A percentile compares a stretch with the other conserved stretches of the same genome.
phyloP scores from a whole-genome alignment of 2,113 vertebrate genomes.

The Nothobranchius furzeri region DNA sequence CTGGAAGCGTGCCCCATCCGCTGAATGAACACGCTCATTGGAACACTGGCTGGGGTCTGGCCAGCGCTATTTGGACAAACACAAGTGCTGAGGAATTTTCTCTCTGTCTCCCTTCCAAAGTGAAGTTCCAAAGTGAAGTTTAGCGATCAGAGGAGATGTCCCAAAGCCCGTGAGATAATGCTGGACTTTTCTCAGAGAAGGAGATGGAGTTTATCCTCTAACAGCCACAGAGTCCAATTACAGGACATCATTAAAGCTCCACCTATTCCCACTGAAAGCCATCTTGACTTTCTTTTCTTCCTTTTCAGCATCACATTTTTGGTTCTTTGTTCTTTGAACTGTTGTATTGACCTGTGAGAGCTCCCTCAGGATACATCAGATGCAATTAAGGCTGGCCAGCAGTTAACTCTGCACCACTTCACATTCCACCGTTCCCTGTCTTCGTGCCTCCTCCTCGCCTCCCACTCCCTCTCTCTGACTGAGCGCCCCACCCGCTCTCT shows the following conservation, averaged over 20 bases:
- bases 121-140: slow-evolving; percentile 43
- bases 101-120: slow-evolving; percentile 45
- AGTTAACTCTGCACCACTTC: slow-evolving; percentile 61
- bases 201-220: slow-evolving; percentile 60
- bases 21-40: slow-evolving; percentile 65
- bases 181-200: slow-evolving; percentile 58
- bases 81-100: slow-evolving; percentile 68
- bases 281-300: slow-evolving; percentile 54
- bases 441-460: slow-evolving; percentile 37
- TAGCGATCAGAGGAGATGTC: slow-evolving; percentile 31
- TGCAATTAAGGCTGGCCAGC: slow-evolving; percentile 61
- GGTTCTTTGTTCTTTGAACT: slow-evolving; percentile 47
- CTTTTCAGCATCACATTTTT: slow-evolving; percentile 25
- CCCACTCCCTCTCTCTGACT: slow-evolving; percentile 8
- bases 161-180: slow-evolving; percentile 58
- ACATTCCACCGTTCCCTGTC: slow-evolving; percentile 49
- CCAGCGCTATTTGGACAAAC: slow-evolving; percentile 70
- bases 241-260: slow-evolving; percentile 50
- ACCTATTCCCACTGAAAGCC: slow-evolving; percentile 50
- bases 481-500: not conserved
- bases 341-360: slow-evolving; percentile 60
- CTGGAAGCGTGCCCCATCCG: slow-evolving; percentile 69
- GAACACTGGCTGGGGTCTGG: slow-evolving; percentile 63
- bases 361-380: slow-evolving; percentile 56
- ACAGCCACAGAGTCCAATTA: slow-evolving; percentile 59